Percentiles rank a stretch among this genome's conserved stretches.
Conservation (phyloP, 1,140 invertebrate species). For the Nylanderia fulva region DNA sequence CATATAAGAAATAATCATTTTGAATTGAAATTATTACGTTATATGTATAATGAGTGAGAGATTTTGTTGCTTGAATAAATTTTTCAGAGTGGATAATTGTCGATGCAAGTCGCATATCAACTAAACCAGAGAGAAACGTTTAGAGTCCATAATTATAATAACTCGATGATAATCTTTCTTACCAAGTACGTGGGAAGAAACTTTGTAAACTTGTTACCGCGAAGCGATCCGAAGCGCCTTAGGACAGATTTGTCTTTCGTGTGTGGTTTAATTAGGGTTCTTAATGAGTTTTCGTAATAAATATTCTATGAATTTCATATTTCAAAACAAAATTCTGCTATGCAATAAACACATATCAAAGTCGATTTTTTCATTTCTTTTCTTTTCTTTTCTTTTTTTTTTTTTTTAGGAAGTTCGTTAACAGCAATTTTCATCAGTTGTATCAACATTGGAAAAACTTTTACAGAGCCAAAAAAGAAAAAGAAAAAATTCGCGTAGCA, state of each 20-base stretch:
- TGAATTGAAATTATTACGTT: neutral
- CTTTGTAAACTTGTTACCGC: slow-evolving; percentile 65
- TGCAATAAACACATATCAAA: slow-evolving; percentile 29
- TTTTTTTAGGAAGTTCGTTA: slow-evolving; percentile 42
- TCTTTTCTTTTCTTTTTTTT: neutral
- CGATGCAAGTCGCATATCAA: neutral
- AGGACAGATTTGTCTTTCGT: slow-evolving; percentile 67
- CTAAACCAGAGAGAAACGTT: slow-evolving; percentile 8
- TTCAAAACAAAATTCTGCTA: slow-evolving; percentile 44
- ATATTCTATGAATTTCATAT: slow-evolving; percentile 54
- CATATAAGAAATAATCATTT: neutral
- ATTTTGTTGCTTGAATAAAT: neutral
- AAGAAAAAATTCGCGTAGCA: neutral
- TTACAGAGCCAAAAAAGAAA: neutral
- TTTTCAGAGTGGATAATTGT: slow-evolving; percentile 1
- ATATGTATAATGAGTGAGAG: neutral
- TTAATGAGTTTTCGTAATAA: slow-evolving; percentile 61
- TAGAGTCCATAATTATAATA: slow-evolving; percentile 48
- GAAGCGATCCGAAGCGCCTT: slow-evolving; percentile 51
- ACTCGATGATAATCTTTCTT: slow-evolving; percentile 58
- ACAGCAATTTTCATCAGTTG: slow-evolving; percentile 14
- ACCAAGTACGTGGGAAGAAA: slow-evolving; percentile 60
- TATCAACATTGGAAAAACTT: slow-evolving; percentile 60
- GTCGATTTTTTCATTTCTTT: too few species aligned
- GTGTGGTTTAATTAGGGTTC: slow-evolving; percentile 71